Evolutionary conservation across 1,140 invertebrate species (phyloP), one percentile per base, ranked within the genome.

Genomic region (Tetramorium alpestre): DNA sequence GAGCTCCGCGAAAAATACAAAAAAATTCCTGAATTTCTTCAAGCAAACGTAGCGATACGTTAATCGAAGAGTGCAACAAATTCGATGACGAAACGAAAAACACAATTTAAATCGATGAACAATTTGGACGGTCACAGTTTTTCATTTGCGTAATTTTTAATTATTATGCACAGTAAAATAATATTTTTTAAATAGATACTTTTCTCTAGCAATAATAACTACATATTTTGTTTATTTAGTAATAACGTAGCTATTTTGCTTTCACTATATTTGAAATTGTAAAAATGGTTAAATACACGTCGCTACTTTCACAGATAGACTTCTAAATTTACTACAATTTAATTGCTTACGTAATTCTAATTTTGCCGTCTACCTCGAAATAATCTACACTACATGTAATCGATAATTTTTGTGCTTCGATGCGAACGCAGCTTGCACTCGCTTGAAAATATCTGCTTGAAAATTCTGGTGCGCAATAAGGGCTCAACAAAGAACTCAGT

Each of bases 381-480:
- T 51, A 25, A 28, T 60, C 38, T 16, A 33, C n/a, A n/a, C 0
- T 22, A 58, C n/a, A n/a, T 38, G 0, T 25, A 49, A 16, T 69
- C 33, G 16, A 28, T 56, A 58, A 70, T 81, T 22, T 56, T 16
- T 28, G 18, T 13, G 10, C 22, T n/a, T 28, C 10, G 51, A 70
- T 10, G 38, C 33, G 38, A 13, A 58, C 10, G 6, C n/a, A 22
- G 44, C 10, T 5, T 41, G 16, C 22, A 13, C 58, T 33, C 18
- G 10, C 64, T 54, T 18, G 64, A 81, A 69, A 44, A 44, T 38
- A 7, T 38, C 41, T 56, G 56, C 44, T 3, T 16, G 22, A 47
- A 88, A 85, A 70, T 69, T 49, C 7, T 72, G n/a, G 41, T 25
- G 44, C 28, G 47, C 25, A 69, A 77, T 88, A 60, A 81, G 62